Evolutionary conservation across 2,888 invertebrate species (phyloP), one percentile per base, ranked within the genome.

Genomic region (Eulithis prunata): DNA sequence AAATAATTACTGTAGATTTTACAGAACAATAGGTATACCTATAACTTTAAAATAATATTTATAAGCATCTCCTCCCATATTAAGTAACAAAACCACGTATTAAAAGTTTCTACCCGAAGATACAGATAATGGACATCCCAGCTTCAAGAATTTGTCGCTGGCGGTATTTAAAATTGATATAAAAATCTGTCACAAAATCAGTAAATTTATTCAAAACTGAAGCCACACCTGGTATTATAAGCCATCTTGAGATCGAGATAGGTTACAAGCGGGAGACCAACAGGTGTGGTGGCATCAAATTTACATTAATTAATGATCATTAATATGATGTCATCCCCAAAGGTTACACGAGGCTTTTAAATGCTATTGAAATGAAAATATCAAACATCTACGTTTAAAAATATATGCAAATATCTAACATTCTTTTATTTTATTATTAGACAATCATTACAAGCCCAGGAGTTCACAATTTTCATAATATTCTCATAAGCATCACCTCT

Each of bases 251-350:
- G 36, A 56, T 56, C 49, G 56, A 14, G 63, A 41, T 51, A 46
- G 41, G 45, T 38, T 38, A 43, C 32, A 54, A 46, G 47, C 47
- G 55, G 53, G 41, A 10, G n/a, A 32, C 53, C 63, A 63, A 67
- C 63, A 67, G 63, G 63, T 67, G 60, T 57, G 63, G 60, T 57
- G 63, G 56, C 53, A 57, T 60, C 8, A 56, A 67, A 60, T 63
- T 60, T 49, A 60, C 67, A 63, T 63, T 21, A 66, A 58, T 41
- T 43, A 62, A 46, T 62, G 36, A 11, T 58, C 41, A 49, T 53
- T 63, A 60, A 60, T 67, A 63, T 67, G 60, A 57, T 67, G 63
- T 63, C 60, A 67, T 67, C 57, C 57, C 28, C n/a, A 59, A 57
- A 63, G 52, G 59, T 56, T 49, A 53, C 43, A 53, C 43, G 32